phyloP scores from a whole-genome alignment of 2,797 vertebrate genomes.

The Tapera naevia region DNA sequence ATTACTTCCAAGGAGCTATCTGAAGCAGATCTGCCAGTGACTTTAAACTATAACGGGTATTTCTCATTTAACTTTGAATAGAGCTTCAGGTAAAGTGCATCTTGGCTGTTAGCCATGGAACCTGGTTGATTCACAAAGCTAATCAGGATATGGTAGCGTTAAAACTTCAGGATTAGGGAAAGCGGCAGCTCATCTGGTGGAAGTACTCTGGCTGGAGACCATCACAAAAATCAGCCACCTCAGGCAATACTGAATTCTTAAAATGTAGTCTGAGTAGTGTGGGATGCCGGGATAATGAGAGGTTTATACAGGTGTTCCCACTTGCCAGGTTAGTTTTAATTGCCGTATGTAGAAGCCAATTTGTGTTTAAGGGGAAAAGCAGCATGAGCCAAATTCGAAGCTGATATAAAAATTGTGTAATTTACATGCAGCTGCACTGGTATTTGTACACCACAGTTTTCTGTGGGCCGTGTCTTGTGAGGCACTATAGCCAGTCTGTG shows the following conservation, averaged over 20 bases:
- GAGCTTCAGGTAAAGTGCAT: slow-evolving; percentile 48
- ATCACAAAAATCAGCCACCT: slow-evolving; percentile 24
- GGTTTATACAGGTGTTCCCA: slow-evolving; percentile 33
- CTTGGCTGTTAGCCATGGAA: slow-evolving; percentile 51
- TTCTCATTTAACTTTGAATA: slow-evolving; percentile 13
- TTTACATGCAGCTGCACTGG: neutral
- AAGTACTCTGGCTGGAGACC: slow-evolving; percentile 48
- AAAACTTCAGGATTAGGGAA: slow-evolving; percentile 31
- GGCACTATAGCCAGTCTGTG: neutral
- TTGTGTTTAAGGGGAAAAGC: slow-evolving; percentile 38
- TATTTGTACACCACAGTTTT: neutral
- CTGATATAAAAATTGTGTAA: neutral
- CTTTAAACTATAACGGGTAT: slow-evolving; percentile 20
- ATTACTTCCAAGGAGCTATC: slow-evolving; percentile 42
- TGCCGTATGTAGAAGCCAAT: slow-evolving; percentile 38
- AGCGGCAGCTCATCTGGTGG: slow-evolving; percentile 9
- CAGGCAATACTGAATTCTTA: slow-evolving; percentile 44
- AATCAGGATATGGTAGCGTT: slow-evolving; percentile 66
- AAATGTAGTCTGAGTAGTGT: neutral
- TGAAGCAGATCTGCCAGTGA: slow-evolving; percentile 34
- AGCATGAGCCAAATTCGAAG: neutral
- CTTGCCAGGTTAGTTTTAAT: slow-evolving; percentile 60
- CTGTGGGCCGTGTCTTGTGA: neutral
- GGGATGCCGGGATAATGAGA: slow-evolving; percentile 48
- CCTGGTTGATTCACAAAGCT: slow-evolving; percentile 43